phyloP scores from a whole-genome alignment of 2,888 invertebrate species.

The Ophioninae sp. region DNA sequence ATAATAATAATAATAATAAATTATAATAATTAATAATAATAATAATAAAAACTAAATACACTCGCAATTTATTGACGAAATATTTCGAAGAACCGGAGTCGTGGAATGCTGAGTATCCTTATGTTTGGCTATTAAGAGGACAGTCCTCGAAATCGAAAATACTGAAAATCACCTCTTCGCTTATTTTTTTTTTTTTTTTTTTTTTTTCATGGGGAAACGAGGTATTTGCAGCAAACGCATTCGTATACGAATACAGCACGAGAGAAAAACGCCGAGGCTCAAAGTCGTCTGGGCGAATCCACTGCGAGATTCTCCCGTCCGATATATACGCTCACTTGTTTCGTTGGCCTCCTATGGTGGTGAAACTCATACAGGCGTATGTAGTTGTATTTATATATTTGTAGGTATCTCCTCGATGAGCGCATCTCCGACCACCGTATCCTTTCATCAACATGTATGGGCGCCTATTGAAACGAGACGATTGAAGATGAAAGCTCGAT shows the following conservation, averaged over 20 bases:
- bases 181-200: no score
- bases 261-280: slow-evolving; percentile 35
- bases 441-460: slow-evolving; percentile 21
- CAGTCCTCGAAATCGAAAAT: no score
- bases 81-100: no score
- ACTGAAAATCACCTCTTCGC: no score
- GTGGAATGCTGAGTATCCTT: no score
- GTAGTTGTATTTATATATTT: slow-evolving; percentile 4
- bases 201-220: slow-evolving; percentile 3
- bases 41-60: no score
- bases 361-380: neutral
- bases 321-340: slow-evolving; percentile 50
- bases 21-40: no score
- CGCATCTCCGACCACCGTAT: slow-evolving; percentile 3
- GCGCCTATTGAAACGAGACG: slow-evolving; percentile 23
- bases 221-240: slow-evolving; percentile 35
- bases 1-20: no score
- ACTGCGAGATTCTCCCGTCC: slow-evolving; percentile 52
- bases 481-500: slow-evolving; percentile 47
- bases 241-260: slow-evolving; percentile 32
- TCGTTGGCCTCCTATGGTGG: slow-evolving; percentile 38
- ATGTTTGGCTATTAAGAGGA: no score
- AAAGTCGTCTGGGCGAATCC: slow-evolving; percentile 51
- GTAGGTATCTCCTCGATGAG: slow-evolving; percentile 24
- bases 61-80: no score